Percentiles rank a stretch among this genome's conserved stretches.
Conservation (phyloP, 2,797 vertebrate genomes). For the Phoebastria nigripes region DNA sequence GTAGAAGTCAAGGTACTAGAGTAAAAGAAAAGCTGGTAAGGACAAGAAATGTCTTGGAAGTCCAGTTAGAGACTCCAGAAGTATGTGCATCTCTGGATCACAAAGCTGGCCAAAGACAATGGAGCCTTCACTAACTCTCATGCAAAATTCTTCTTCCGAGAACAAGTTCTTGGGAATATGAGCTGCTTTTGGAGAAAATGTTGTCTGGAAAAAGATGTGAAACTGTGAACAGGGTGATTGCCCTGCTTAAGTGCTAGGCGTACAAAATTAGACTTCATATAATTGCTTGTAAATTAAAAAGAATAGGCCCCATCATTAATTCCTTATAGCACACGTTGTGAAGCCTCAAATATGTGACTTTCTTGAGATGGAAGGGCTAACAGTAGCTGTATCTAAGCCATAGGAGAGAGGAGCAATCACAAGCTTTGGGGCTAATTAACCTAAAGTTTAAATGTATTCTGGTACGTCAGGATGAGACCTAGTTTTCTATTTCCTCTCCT, state of each 20-base stretch:
- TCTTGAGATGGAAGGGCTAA: not conserved
- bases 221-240: not conserved
- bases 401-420: not conserved
- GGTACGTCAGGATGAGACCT: not conserved
- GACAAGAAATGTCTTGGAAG: not conserved
- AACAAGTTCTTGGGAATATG: not conserved
- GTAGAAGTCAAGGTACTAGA: not conserved
- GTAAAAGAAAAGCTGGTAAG: not conserved
- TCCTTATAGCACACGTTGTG: not conserved
- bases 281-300: not conserved
- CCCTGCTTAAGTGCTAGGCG: not conserved
- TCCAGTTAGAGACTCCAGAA: not conserved
- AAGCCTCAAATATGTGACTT: not conserved
- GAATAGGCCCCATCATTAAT: not conserved
- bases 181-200: not conserved
- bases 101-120: not conserved
- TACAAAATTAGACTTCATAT: not conserved
- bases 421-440: not conserved
- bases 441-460: not conserved
- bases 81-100: rapidly evolving
- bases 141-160: not conserved
- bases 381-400: not conserved
- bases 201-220: not conserved
- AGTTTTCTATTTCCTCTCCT: not conserved
- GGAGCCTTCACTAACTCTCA: not conserved